Evolutionary conservation across 1,140 invertebrate species (phyloP), one percentile per base, ranked within the genome.

Genomic region (Liolophura sinensis): DNA sequence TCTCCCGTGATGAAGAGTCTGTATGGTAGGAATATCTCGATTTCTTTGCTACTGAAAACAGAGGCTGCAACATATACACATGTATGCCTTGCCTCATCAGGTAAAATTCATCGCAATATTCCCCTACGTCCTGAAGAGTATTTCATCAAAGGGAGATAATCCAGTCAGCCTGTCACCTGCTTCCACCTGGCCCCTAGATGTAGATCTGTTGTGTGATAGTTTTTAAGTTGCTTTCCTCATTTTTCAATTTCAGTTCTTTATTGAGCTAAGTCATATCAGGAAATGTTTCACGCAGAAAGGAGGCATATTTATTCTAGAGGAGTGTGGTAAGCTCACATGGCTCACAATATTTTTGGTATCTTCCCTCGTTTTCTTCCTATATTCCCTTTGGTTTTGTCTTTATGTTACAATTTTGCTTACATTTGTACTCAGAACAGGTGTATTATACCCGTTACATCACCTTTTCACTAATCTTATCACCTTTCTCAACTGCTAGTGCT

Each of bases 251-350:
- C 91, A 99, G 97, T 98, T 98, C 88, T 99, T 99, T 89, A 96
- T 99, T 86, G 92, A 95, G 85, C 90, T 99, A 87, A 93, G 95
- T 88, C 96, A 98, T 87, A 99, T 99, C 87, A 91, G 96, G 85
- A 99, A 99, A 88, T 99, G 97, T 89, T 98, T 98, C 88, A 97
- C 96, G 65, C 94, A 96, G 86, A 97, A 97, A 87, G 96, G 96
- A 84, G 96, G 94, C 83, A 94, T 99, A 84, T 99, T 99, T 89
- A 92, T 99, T 82, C 89, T 99, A 84, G 97, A 99, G 89, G 84
- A 85, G 79, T 84, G 84, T 82, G 84, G 84, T 85, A 84, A 85
- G 97, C 98, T 91, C 97, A 91, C 31, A 40, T 40, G 31, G 31
- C n/a, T 54, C 52, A 24, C 52, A 40, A 40, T 40, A 40, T 40